A percentile compares a stretch with the other conserved stretches of the same genome.
Evolutionary conservation across 2,113 vertebrate genomes (phyloP).

Genomic region (Baryphthengus martii): DNA sequence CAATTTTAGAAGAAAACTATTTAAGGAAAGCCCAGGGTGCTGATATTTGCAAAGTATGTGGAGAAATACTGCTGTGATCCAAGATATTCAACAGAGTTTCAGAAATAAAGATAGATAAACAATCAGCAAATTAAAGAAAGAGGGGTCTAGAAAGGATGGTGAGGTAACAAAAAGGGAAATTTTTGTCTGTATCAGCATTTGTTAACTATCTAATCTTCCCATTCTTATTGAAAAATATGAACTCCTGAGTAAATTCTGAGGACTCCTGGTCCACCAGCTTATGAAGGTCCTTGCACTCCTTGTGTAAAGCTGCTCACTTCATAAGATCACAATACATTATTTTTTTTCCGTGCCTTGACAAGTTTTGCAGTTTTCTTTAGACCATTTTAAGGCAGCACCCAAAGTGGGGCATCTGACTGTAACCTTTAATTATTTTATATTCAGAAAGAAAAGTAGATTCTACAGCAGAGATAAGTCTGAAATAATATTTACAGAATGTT

Average conservation of each 20-base stretch:
- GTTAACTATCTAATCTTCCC: not conserved
- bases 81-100: not conserved
- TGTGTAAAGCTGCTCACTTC: not conserved
- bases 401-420: not conserved
- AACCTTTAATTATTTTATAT: not conserved
- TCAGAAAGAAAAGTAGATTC: not conserved
- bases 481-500: not conserved
- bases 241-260: not conserved
- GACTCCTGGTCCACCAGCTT: not conserved
- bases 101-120: not conserved
- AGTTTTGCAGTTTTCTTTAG: not conserved
- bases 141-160: not conserved
- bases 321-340: not conserved
- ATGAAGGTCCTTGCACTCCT: not conserved
- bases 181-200: not conserved
- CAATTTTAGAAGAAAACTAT: not conserved
- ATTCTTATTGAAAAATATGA: not conserved
- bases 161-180: not conserved
- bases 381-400: not conserved
- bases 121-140: not conserved
- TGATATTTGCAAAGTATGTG: not conserved
- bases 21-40: not conserved
- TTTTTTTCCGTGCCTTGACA: not conserved
- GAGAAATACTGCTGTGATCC: not conserved
- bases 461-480: not conserved